Evolutionary conservation across 1,140 invertebrate genomes (phyloP).

Genomic region (Drosophila kanapiae): DNA sequence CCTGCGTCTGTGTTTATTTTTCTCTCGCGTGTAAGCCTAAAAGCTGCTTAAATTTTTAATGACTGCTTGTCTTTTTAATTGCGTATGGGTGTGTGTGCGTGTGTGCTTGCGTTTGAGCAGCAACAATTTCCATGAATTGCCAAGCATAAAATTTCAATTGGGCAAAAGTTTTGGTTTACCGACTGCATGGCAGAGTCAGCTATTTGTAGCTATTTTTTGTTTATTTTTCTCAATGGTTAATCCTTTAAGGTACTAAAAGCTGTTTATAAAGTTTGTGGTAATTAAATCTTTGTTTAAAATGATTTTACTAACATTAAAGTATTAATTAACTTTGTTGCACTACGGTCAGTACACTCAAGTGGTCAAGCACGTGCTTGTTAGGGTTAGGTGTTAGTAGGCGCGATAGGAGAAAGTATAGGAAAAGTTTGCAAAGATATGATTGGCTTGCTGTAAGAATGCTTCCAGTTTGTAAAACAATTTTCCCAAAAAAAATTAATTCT

Average conservation of each 20-base stretch:
- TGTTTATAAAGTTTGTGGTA: not conserved
- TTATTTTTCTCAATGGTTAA: not conserved
- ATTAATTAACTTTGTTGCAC: not conserved
- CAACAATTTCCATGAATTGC: slow-evolving; percentile 34
- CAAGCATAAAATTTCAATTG: slow-evolving; percentile 27
- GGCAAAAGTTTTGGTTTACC: slow-evolving; percentile 7
- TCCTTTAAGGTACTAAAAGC: not conserved
- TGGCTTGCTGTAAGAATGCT: too few relatives aligned
- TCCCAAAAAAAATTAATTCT: too few relatives aligned
- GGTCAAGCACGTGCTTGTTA: too few relatives aligned
- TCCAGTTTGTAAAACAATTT: too few relatives aligned
- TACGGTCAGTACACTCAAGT: too few relatives aligned
- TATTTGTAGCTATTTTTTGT: slow-evolving; percentile 1
- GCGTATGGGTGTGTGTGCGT: slow-evolving; percentile 47
- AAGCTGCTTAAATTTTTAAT: slow-evolving; percentile 83
- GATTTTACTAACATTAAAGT: not conserved
- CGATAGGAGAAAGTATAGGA: too few relatives aligned
- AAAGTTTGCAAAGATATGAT: too few relatives aligned
- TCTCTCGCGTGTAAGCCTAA: slow-evolving; percentile 71
- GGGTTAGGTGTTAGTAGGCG: too few relatives aligned
- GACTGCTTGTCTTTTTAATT: slow-evolving; percentile 82
- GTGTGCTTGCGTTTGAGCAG: slow-evolving; percentile 23
- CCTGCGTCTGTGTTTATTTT: slow-evolving; percentile 33
- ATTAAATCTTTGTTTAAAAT: not conserved
- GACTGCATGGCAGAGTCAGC: not conserved